Evolutionary conservation across 2,113 vertebrate genomes (phyloP), one percentile per base, ranked within the genome.

Genomic region (Shinisaurus crocodilurus): DNA sequence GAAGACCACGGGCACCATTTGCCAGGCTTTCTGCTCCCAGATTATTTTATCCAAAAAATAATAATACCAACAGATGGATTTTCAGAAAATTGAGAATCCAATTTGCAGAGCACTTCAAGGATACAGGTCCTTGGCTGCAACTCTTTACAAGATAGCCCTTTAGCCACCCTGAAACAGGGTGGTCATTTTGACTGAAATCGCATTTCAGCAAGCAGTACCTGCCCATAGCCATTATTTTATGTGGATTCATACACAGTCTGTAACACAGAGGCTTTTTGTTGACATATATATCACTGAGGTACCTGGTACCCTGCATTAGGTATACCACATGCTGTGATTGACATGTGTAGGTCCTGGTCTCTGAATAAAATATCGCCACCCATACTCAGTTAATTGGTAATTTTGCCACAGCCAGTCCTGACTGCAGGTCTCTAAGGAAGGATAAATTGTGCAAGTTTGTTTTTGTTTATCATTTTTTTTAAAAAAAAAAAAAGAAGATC

Each of bases 321-420:
- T 16, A 25, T 10, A 45, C 54, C 86, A 77, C 54, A 75, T 87
- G 74, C 40, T 40, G 27, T 43, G 86, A 77, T 32, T 77, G 57
- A 34, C 86, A 87, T 43, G 37, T 76, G n/a, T 29, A 87, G 74
- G 72, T 87, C 72, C 29, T 87, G 86, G 34, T 60, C 74, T 92
- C 90, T 87, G 57, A 91, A 93, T 91, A 70, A 76, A 87, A 57
- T 3, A 18, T 90, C 79, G 34, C 2, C 7, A 4, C 54, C 57
- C 23, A 43, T 5, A 89, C 50, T 86, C 83, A 89, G 32, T 87
- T 79, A 92, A 75, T 81, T 48, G 94, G 85, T 76, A n/a, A 12
- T 77, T 90, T 86, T 89, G 32, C 7, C 2, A 70, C 34, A 81
- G 15, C 3, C 15, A 80, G 86, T 88, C 16, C 0, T 0, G 81